Base-by-base conservation (phyloP, 2,888 invertebrate species). In the Podotricha telesiphe region DNA sequence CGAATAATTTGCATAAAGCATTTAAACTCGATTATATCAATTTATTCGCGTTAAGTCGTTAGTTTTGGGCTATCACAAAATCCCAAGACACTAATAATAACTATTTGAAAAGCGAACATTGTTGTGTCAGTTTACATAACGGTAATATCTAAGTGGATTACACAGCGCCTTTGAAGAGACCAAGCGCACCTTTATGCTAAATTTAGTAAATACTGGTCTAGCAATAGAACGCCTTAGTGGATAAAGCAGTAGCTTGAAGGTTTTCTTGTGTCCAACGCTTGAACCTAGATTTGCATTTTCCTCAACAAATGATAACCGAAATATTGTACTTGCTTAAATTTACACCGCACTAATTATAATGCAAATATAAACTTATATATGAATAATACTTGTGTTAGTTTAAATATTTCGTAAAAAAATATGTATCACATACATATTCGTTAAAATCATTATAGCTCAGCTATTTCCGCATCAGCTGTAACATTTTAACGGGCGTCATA, bases 281-380 rank as follows among this genome's bases (percentile, higher is more conserved):
- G 59, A 72, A 53, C 71, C 72, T 75, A 74, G 72, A 74, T 74
- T 51, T 59, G 63, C 67, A 67, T 67, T 59, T 34, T 65, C 71
- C 65, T 45, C 40, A 62, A 65, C 55, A 56, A 62, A 58, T 50
- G 20, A 42, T 13, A 13, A 13, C 13, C 13, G 13, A 1, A 42
- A 2, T 13, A 42, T 13, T 42, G 11, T 37, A 37, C 42, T 13
- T 1, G 11, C 13, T 42, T 11, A 22, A 6, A 34, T 28, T 34
- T 17, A n/a, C 34, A n/a, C 13, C 15, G 13, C 13, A 11, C 13
- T 20, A 13, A 50, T 20, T 0, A 17, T 34, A 17, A 7, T 28
- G 28, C n/a, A 6, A 48, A 34, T 22, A 48, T 34, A 61, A 48
- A 17, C 8, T 7, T n/a, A n/a, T n/a, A n/a, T n/a, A n/a, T n/a